Base-by-base conservation (phyloP, 2,797 vertebrate species). In the Acanthis flammea region DNA sequence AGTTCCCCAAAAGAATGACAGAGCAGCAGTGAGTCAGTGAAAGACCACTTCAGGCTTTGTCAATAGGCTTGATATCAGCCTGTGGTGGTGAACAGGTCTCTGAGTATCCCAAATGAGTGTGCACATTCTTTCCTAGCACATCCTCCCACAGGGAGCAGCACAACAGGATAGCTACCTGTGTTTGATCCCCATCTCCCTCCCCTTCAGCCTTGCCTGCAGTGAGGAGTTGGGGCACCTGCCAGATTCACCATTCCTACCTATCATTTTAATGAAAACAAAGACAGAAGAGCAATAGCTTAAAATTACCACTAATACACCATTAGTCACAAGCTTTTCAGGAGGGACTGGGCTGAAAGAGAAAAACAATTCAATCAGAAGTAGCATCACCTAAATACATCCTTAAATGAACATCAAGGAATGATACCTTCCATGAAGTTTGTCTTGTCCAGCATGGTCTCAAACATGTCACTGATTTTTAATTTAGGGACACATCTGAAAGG, bases 241-340 rank as follows among this genome's bases (percentile, higher is more conserved):
- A 53, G 22, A 58, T 77, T 77, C 61, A 82, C 28, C 57, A 35
- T 19, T 71, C 28, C 51, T 30, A 77, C 28, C 51, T 30, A 77
- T 12, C 10, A 7, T 13, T 22, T 66, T 35, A 16, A 71, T 15
- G 37, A 45, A 74, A 87, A 47, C 1, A 5, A 86, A 61, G 41
- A 55, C 3, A 62, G 14, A 86, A 23, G 30, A 87, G 5, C 66
- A 75, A 51, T 11, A 48, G 35, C 37, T 90, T 47, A 12, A 90
- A 85, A 88, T 97, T 97, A 97, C 97, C 97, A 97, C 94, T 86
- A 97, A 60, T 88, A 95, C 94, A 44, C 92, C 95, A 28, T 97
- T 97, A 86, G 92, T 97, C 53, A 96, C 78, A 60, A 96, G 92
- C 68, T 92, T 96, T 84, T 97, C 97, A 23, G 86, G 86, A 92